These are phyloP conservation scores for Platalea minor DNA, from an alignment of 2,797 vertebrate genomes.

Conservation along the genomic window DNA sequence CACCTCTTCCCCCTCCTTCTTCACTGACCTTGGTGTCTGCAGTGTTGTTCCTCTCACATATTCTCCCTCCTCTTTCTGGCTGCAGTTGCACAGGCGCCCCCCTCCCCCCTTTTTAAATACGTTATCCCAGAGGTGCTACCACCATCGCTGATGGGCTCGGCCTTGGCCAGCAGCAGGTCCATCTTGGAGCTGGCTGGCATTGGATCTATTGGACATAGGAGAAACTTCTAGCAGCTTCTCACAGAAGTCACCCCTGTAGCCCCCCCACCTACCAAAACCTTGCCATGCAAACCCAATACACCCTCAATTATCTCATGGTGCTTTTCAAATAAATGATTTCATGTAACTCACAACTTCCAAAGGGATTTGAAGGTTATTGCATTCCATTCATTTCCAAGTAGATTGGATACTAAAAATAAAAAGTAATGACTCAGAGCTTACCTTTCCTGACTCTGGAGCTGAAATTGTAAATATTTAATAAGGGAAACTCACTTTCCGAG, in stretches of 20 bases:
- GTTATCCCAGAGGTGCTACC: not conserved
- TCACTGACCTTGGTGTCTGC: not conserved
- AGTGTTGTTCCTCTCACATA: not conserved
- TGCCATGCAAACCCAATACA: not conserved
- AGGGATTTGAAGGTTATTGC: slow-evolving; percentile 29
- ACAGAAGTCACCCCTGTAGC: not conserved
- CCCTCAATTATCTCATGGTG: not conserved
- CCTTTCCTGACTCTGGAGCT: slow-evolving; percentile 18
- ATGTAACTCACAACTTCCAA: slow-evolving; percentile 22
- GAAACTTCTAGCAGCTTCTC: not conserved
- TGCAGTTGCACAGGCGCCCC: not conserved
- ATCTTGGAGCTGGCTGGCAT: rapidly evolving
- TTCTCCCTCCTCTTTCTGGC: not conserved
- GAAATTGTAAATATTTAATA: slow-evolving; percentile 65
- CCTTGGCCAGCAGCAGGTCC: not conserved
- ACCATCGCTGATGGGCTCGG: rapidly evolving
- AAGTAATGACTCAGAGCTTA: slow-evolving; percentile 49
- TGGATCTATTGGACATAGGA: not conserved
- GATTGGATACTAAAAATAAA: slow-evolving; percentile 56
- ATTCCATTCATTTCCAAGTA: slow-evolving; percentile 26
- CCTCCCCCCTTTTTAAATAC: not conserved
- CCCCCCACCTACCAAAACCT: not conserved
- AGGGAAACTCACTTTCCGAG: not conserved
- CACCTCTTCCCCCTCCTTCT: not conserved
- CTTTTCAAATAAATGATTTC: slow-evolving; percentile 30